Evolutionary conservation across 2,797 vertebrate genomes (phyloP).

Genomic region (Scyliorhinus canicula): DNA sequence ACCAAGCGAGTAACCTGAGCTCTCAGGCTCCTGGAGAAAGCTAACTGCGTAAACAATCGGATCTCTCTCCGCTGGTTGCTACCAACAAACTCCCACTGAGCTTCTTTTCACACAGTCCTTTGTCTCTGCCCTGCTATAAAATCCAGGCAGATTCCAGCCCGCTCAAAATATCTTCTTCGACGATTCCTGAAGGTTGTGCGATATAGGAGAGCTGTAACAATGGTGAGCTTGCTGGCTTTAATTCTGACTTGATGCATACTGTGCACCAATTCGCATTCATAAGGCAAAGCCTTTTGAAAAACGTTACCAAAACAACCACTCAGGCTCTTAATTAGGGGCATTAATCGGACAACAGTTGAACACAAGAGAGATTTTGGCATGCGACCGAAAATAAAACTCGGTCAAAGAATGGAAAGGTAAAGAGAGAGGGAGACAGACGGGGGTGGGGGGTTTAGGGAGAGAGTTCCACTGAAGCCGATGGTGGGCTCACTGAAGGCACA

Average conservation of each 20-base stretch:
- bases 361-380: not conserved
- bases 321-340: not conserved
- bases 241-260: not conserved
- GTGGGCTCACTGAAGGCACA: too few relatives aligned
- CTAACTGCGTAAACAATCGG: not conserved
- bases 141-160: not conserved
- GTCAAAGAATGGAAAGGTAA: not conserved
- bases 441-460: not conserved
- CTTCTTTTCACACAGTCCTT: not conserved
- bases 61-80: conserved; percentile 17
- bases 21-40: not conserved
- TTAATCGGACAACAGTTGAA: not conserved
- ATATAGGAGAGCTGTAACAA: not conserved
- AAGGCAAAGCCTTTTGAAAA: not conserved
- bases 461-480: not conserved
- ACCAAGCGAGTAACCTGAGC: not conserved
- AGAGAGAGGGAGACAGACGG: not conserved
- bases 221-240: conserved; percentile 15
- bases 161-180: not conserved
- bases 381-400: not conserved
- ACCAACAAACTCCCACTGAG: not conserved
- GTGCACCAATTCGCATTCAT: too few relatives aligned
- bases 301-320: not conserved
- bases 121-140: not conserved
- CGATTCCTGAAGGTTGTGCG: not conserved